These are phyloP conservation scores for Sandelia bainsii DNA, from an alignment of 2,797 vertebrate genomes.

Conservation along the genomic window DNA sequence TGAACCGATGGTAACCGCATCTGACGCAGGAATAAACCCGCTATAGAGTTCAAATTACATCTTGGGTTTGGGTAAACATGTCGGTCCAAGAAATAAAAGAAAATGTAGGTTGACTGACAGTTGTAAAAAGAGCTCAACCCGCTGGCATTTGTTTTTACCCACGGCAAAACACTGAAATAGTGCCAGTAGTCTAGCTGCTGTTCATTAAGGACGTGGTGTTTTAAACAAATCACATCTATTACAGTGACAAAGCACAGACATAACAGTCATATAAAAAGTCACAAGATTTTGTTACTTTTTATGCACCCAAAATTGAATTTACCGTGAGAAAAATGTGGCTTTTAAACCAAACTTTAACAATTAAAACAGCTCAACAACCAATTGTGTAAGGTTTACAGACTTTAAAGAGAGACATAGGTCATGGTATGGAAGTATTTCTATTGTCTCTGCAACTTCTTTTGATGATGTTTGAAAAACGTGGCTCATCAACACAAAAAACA, in stretches of 20 bases:
- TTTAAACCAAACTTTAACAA: not conserved
- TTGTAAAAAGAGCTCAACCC: not conserved
- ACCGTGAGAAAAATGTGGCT: not conserved
- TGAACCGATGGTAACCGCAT: not conserved
- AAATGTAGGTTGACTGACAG: not conserved
- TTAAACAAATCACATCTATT: slow-evolving; percentile 8
- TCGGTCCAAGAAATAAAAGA: not conserved
- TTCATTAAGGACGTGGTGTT: slow-evolving; percentile 9
- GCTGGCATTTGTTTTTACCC: not conserved
- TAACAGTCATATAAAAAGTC: not conserved
- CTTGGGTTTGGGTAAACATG: not conserved
- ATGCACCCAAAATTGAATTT: not conserved
- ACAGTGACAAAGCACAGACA: slow-evolving; percentile 7
- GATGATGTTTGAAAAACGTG: not conserved
- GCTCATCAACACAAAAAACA: not conserved
- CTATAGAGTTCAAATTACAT: not conserved
- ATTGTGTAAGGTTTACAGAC: not conserved
- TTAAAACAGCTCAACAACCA: not conserved
- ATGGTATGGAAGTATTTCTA: accelerated
- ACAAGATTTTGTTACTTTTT: not conserved
- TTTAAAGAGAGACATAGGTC: not conserved
- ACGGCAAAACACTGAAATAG: not conserved
- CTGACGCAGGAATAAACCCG: not conserved
- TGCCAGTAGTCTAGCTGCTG: not conserved
- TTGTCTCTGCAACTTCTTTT: not conserved